Base-by-base conservation (phyloP, 1,140 invertebrate genomes). In the Sipha flava region DNA sequence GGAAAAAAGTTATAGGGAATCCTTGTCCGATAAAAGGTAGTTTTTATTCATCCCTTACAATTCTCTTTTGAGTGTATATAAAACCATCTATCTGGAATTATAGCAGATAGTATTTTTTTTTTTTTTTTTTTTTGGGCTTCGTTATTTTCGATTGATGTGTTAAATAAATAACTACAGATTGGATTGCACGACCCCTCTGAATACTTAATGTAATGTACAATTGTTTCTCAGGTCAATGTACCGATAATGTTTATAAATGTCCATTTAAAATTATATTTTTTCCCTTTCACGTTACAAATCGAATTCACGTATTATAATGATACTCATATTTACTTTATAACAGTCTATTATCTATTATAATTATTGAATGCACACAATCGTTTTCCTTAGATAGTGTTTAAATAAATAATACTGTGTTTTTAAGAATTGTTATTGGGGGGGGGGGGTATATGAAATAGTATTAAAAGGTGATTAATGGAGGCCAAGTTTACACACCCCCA, bases 1-100 rank as follows among this genome's bases (percentile, higher is more conserved):
- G 66, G 40, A 70, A 68, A n/a, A 43, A 68, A 45, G 43, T 70
- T 70, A 70, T 29, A 47, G 66, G 66, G 66, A 45, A 47, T 21
- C 64, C 40, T 6, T 45, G 23, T 3, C 23, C 40, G 23, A 31
- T n/a, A 47, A 45, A 70, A 26, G 43, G 66, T 70, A 45, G 26
- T 29, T 40, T 70, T 70, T 70, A 29, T 47, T 10, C 16, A 29
- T 16, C 9, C 37, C 21, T 23, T 18, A 16, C 3, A 29, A n/a
- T 70, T 70, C 43, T 70, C 40, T 45, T 47, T n/a, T 29, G 40
- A 29, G 54, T 4, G 26, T 10, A 26, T 43, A 66, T 66, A 70
- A 47, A 70, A 23, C 34, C 21, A 66, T 47, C 40, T 68, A 26
- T 68, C 40, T 68, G 64, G 64, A 68, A 45, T 29, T 47, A 45